Evolutionary conservation across 2,888 invertebrate genomes (phyloP).

Genomic region (Microdon myrmicae): DNA sequence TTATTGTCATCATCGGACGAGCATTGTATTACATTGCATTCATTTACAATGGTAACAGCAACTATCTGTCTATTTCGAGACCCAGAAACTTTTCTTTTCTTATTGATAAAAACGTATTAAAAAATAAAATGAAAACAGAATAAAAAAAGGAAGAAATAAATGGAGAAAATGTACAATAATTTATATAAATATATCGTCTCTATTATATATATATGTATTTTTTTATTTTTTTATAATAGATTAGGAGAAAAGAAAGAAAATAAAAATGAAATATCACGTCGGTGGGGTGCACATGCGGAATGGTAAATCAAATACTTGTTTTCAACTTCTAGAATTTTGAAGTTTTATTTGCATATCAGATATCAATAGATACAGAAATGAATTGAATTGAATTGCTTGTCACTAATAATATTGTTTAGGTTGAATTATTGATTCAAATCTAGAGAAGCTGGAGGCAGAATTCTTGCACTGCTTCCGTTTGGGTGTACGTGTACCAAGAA

Average conservation of each 20-base stretch:
- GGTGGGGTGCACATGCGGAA: constrained; percentile 14
- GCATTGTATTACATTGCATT: constrained; percentile 43
- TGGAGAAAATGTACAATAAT: too few relatives aligned
- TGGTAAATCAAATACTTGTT: constrained; percentile 30
- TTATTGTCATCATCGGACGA: constrained; percentile 27
- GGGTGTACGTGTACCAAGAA: constrained; percentile 25
- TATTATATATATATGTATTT: not conserved
- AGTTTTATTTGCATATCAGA: constrained; percentile 43
- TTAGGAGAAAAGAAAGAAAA: constrained; percentile 42
- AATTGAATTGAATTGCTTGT: constrained; percentile 27
- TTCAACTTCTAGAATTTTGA: constrained; percentile 30
- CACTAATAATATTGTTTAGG: constrained; percentile 29
- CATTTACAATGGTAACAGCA: constrained; percentile 52
- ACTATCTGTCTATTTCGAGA: constrained; percentile 51
- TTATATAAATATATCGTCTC: constrained; percentile 5
- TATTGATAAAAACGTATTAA: too few relatives aligned
- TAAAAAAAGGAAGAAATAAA: constrained; percentile 19
- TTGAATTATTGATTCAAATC: constrained; percentile 23
- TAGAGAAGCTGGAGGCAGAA: constrained; percentile 4
- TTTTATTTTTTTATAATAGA: not conserved
- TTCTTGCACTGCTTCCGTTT: constrained; percentile 1
- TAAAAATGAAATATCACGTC: constrained; percentile 48
- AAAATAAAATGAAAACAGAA: constrained; percentile 5
- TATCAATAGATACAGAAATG: constrained; percentile 47
- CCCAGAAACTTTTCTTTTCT: constrained; percentile 49